Evolutionary conservation across 2,113 vertebrate species (phyloP).

Genomic region (Hippocampus guttulatus): DNA sequence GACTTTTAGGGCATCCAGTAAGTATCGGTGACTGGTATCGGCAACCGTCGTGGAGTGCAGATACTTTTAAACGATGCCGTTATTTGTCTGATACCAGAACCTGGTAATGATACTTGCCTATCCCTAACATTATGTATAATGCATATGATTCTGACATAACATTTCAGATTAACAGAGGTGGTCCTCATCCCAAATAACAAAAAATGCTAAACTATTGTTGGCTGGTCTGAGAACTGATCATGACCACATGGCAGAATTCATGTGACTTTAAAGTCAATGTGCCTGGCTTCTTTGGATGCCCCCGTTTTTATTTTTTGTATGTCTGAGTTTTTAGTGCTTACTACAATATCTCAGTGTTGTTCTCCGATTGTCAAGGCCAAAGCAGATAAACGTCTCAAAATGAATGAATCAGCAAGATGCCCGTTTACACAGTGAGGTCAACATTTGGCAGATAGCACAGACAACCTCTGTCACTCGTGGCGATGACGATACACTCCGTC

Average conservation of each 20-base stretch:
- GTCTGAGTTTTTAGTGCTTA: neutral
- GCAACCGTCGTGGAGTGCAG: too few relatives aligned
- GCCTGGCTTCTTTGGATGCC: neutral
- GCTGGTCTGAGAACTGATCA: neutral
- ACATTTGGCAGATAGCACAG: neutral
- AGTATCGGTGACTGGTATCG: too few relatives aligned
- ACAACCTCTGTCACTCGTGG: neutral
- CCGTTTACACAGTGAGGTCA: neutral
- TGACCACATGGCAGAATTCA: neutral
- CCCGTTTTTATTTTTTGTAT: neutral
- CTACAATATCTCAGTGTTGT: neutral
- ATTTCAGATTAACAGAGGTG: neutral
- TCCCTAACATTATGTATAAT: too few relatives aligned
- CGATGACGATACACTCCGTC: neutral
- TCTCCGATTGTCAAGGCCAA: neutral
- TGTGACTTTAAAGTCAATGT: neutral
- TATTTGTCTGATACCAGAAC: too few relatives aligned
- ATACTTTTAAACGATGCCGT: neutral
- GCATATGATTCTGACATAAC: neutral
- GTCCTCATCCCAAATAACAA: neutral
- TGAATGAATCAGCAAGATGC: neutral
- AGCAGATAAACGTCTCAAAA: neutral
- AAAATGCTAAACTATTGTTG: neutral
- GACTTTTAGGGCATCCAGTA: too few relatives aligned
- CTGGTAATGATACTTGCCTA: too few relatives aligned